Percentiles rank a stretch among this genome's conserved stretches.
These are phyloP conservation scores for Temnothorax longispinosus DNA, from an alignment of 1,140 invertebrate species.

Conservation along the genomic window DNA sequence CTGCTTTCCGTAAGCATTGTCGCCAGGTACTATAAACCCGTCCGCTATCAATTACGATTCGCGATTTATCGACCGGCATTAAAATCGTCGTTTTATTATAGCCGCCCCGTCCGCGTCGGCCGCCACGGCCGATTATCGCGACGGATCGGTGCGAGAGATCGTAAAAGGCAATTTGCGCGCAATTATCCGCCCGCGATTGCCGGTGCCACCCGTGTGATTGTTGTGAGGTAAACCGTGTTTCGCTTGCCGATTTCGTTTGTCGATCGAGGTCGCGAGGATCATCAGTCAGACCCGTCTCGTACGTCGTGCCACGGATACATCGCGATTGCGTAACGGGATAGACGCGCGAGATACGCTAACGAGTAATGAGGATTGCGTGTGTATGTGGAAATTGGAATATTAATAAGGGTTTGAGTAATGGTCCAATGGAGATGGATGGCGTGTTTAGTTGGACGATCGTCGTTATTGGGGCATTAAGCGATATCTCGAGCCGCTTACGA, in stretches of 20 bases:
- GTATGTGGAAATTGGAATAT: conserved; percentile 37
- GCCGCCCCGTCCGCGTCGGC: conserved; percentile 16
- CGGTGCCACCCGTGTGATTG: background rate
- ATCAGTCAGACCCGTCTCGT: conserved; percentile 9
- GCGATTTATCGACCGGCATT: conserved; percentile 19
- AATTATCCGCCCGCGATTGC: conserved; percentile 56
- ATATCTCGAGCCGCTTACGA: conserved; percentile 38
- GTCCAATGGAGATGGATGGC: background rate
- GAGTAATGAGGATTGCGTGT: conserved; percentile 7
- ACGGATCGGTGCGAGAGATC: conserved; percentile 28
- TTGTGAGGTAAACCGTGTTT: conserved; percentile 1
- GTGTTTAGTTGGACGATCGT: background rate
- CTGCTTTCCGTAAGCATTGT: background rate
- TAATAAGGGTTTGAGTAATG: conserved; percentile 32
- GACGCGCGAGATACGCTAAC: background rate
- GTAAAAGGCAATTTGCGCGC: conserved; percentile 56
- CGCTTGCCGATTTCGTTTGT: background rate
- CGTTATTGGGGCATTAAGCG: conserved; percentile 24
- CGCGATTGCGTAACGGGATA: conserved; percentile 27
- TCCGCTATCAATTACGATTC: conserved; percentile 49
- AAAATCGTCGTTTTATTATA: conserved; percentile 17
- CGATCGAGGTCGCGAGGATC: conserved; percentile 25
- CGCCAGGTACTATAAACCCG: background rate
- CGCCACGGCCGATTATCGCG: conserved; percentile 50
- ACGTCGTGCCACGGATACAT: background rate